Evolutionary conservation across 2,113 vertebrate genomes (phyloP), one percentile per base, ranked within the genome.

Genomic region (Sterrhoptilus dennistouni): DNA sequence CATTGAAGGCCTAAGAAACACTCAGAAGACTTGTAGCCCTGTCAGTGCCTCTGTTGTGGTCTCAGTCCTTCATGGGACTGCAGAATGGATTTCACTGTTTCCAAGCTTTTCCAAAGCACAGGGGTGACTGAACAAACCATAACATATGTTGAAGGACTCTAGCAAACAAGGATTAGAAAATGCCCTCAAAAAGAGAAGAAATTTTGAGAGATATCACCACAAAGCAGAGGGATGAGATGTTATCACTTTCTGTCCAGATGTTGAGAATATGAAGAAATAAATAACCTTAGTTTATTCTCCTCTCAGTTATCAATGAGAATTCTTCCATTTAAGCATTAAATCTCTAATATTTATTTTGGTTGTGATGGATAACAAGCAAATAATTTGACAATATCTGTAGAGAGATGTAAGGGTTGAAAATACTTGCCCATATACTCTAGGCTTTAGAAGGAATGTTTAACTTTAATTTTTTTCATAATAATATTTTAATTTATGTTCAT

Each of bases 61-160:
- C 44, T 69, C 28, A 79, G 53, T 40, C 10, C 11, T 16, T 52
- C 18, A 25, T 6, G 31, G 29, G 16, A 57, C 12, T 42, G 21
- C 17, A 65, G n/a, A 69, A 50, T 9, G 56, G 9, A 38, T 79
- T 68, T 72, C 19, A 59, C 5, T 20, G 4, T 71, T 89, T 64
- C 20, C 18, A 76, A 68, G 3, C 6, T 52, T 11, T 69, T 60
- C 6, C 36, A 71, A 64, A 80, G 49, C 14, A 25, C 29, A 72
- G 10, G 1, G 8, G 0, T 50, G 60, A 56, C 15, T 28, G 52
- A 80, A 29, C 7, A 71, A 60, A n/a, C 7, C 12, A 42, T 28
- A 7, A 45, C 23, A 14, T 40, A 44, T 0, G 0, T 0, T 40
- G 66, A 80, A 60, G 11, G 33, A 40, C 6, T 87, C 13, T 22